phyloP scores from a whole-genome alignment of 1,140 invertebrate species.

The Aphaenogaster floridana region DNA sequence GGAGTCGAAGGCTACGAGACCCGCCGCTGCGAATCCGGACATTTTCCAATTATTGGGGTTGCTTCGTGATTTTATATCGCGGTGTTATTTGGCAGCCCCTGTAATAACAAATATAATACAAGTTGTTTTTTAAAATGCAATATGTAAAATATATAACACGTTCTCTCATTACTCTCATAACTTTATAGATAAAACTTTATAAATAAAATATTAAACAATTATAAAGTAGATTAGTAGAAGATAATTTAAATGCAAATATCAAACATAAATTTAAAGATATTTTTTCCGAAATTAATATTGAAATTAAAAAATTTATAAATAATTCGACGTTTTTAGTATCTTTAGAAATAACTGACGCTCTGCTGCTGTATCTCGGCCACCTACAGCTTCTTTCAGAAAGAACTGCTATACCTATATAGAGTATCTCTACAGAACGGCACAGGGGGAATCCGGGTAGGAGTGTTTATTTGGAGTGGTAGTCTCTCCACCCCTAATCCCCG shows the following conservation, averaged over 20 bases:
- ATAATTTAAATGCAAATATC: not conserved
- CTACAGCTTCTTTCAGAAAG: not conserved
- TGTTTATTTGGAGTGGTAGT: constrained; percentile 86
- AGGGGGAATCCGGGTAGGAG: constrained; percentile 74
- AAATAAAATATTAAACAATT: not conserved
- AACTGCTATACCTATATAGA: constrained; percentile 16
- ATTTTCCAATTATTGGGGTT: constrained; percentile 87
- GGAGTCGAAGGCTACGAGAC: constrained; percentile 83
- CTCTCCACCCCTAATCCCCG: constrained; percentile 84
- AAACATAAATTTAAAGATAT: constrained; percentile 2
- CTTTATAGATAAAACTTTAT: not conserved
- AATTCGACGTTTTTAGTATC: not conserved
- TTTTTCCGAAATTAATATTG: not conserved
- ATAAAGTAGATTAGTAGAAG: not conserved
- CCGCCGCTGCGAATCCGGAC: constrained; percentile 86
- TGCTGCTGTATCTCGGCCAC: not conserved
- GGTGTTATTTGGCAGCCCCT: constrained; percentile 84
- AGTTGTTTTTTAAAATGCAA: not conserved
- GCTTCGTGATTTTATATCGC: constrained; percentile 78
- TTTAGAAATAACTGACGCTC: not conserved
- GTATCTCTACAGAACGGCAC: constrained; percentile 40
- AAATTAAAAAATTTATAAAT: not conserved
- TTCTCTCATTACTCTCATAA: not conserved
- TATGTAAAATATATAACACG: not conserved
- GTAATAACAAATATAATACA: constrained; percentile 45